Conservation (phyloP, 2,888 invertebrate species). For the Hemicrepidius hirtus region DNA sequence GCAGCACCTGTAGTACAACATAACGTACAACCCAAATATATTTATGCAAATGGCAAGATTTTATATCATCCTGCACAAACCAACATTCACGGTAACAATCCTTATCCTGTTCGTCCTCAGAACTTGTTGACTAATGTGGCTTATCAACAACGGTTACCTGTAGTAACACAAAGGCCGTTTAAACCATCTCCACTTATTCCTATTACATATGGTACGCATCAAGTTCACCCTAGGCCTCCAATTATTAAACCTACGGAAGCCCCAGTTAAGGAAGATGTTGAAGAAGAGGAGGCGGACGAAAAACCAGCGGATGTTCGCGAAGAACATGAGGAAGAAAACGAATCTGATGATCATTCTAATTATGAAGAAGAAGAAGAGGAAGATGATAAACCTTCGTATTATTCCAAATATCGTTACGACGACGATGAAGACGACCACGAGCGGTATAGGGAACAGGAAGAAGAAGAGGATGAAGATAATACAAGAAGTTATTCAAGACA, state of each 20-base stretch:
- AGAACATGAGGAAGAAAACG: slow-evolving; percentile 43
- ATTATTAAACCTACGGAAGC: slow-evolving; percentile 24
- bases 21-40: slow-evolving; percentile 40
- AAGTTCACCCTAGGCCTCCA: slow-evolving; percentile 7
- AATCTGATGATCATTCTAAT: slow-evolving; percentile 21
- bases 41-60: slow-evolving; percentile 46
- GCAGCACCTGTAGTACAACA: slow-evolving; percentile 26
- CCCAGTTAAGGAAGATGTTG: slow-evolving; percentile 45
- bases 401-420: slow-evolving; percentile 37
- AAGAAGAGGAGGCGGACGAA: slow-evolving; percentile 37
- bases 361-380: slow-evolving; percentile 50
- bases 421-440: slow-evolving; percentile 51
- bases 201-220: slow-evolving; percentile 11
- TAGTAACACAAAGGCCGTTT: slow-evolving; percentile 42
- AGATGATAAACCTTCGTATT: slow-evolving; percentile 22
- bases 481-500: slow-evolving; percentile 35
- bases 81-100: slow-evolving; percentile 12
- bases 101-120: slow-evolving; percentile 25
- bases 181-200: slow-evolving; percentile 40
- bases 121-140: neutral
- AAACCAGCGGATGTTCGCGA: slow-evolving; percentile 13
- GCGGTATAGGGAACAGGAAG: slow-evolving; percentile 47
- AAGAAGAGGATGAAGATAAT: slow-evolving; percentile 52
- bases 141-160: slow-evolving; percentile 21
- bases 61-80: slow-evolving; percentile 37